phyloP scores from a whole-genome alignment of 2,797 vertebrate species.

The Chaenodraco wilsoni region DNA sequence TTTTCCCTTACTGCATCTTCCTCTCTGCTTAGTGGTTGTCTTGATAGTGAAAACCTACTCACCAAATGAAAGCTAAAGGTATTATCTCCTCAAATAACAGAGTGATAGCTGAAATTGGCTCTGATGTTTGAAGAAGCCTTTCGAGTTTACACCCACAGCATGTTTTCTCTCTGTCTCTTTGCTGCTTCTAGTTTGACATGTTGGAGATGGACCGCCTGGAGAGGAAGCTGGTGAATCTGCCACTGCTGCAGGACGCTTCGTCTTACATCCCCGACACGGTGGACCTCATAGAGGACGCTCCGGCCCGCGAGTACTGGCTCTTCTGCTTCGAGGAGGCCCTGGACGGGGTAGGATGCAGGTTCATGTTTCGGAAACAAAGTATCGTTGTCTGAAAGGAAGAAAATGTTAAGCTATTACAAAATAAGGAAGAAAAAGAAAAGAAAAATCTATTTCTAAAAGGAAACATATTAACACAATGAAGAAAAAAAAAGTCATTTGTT shows the following conservation, averaged over 20 bases:
- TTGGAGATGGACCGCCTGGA: constrained; percentile 98
- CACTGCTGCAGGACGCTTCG: constrained; percentile 91
- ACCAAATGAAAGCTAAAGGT: constrained; percentile 4
- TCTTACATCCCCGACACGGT: constrained; percentile 96
- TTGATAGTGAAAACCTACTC: background rate
- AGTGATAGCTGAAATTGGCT: background rate
- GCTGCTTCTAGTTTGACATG: constrained; percentile 91
- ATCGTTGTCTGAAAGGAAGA: background rate
- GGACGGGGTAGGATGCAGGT: constrained; percentile 87
- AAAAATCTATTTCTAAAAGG: background rate
- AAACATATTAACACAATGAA: background rate
- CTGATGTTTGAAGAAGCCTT: constrained; percentile 1
- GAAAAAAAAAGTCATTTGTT: too few relatives aligned
- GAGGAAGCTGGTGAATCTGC: constrained; percentile 92
- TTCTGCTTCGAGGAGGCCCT: constrained; percentile 96
- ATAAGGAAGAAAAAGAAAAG: too few relatives aligned
- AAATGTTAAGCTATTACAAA: too few relatives aligned
- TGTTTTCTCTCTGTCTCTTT: constrained; percentile 13
- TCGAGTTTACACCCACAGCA: background rate
- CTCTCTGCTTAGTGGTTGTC: background rate
- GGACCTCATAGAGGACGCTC: constrained; percentile 93
- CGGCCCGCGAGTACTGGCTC: constrained; percentile 97
- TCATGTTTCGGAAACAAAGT: background rate
- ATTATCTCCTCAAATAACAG: background rate
- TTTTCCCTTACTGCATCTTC: background rate